phyloP scores from a whole-genome alignment of 2,888 invertebrate species.

The Tetragnatha montana region DNA sequence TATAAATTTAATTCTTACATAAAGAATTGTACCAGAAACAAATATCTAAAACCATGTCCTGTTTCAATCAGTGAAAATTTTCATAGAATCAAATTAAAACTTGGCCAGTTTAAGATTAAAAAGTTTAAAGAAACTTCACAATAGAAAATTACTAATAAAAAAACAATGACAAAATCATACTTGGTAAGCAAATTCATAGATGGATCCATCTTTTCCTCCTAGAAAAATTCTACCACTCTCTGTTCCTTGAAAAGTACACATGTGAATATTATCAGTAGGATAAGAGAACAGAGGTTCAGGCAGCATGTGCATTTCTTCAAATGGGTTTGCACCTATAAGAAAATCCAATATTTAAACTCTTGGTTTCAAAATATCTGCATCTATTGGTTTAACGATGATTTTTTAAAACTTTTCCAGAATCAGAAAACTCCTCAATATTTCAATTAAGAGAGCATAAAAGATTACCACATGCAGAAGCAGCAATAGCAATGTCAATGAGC shows the following conservation, averaged over 20 bases:
- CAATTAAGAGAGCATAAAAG: too few species aligned
- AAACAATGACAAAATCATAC: conserved; percentile 77
- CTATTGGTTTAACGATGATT: background rate
- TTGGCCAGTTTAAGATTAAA: background rate
- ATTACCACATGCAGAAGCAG: too few species aligned
- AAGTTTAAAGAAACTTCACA: conserved; percentile 63
- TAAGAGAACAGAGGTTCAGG: conserved; percentile 95
- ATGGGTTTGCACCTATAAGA: conserved; percentile 48
- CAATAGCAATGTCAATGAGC: too few species aligned
- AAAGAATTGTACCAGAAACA: too few species aligned
- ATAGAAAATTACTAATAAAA: background rate
- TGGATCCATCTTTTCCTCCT: conserved; percentile 93
- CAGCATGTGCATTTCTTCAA: conserved; percentile 87
- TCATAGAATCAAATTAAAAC: background rate
- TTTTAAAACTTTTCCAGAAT: background rate
- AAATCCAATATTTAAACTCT: background rate
- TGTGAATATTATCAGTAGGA: conserved; percentile 90
- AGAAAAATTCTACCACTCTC: conserved; percentile 92
- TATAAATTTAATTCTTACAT: too few species aligned
- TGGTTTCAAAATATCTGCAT: background rate
- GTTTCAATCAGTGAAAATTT: background rate
- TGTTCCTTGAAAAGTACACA: conserved; percentile 88
- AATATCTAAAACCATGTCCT: too few species aligned
- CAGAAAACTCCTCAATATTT: background rate
- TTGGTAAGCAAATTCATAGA: conserved; percentile 96